phyloP scores from a whole-genome alignment of 2,797 vertebrate genomes.

The Triplophysa yarkandensis region DNA sequence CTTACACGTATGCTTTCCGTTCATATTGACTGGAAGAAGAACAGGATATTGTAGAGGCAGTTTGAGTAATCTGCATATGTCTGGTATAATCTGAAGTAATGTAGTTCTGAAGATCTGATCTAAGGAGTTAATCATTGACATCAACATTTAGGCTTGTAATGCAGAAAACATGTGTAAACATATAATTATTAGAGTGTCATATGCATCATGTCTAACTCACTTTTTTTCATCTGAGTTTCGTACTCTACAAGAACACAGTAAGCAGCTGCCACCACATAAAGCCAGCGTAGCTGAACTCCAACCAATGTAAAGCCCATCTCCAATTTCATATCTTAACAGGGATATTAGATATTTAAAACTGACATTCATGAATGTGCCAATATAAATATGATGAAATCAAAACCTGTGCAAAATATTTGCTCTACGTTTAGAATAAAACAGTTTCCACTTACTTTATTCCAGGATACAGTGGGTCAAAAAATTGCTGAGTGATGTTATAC shows the following conservation, averaged over 20 bases:
- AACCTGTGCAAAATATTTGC: neutral
- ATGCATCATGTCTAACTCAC: constrained; percentile 59
- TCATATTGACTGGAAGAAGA: constrained; percentile 64
- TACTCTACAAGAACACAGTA: constrained; percentile 67
- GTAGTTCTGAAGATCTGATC: constrained; percentile 22
- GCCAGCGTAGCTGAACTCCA: constrained; percentile 82
- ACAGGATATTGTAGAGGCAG: constrained; percentile 53
- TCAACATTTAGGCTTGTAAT: neutral
- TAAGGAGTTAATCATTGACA: neutral
- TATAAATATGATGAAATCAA: neutral
- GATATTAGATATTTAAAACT: neutral
- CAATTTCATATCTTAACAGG: constrained; percentile 83
- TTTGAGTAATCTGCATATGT: constrained; percentile 50
- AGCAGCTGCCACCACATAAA: constrained; percentile 68
- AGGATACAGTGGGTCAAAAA: constrained; percentile 82
- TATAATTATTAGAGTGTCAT: neutral
- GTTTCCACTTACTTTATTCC: constrained; percentile 84
- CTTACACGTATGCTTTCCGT: constrained; percentile 72
- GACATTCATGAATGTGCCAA: neutral
- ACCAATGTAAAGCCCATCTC: constrained; percentile 84
- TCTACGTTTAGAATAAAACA: neutral
- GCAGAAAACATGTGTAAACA: too few species aligned
- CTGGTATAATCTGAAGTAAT: constrained; percentile 63
- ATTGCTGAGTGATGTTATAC: constrained; percentile 83
- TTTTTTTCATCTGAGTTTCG: constrained; percentile 56